Conservation (phyloP, 2,888 invertebrate species). For the Cosmia pyralina region DNA sequence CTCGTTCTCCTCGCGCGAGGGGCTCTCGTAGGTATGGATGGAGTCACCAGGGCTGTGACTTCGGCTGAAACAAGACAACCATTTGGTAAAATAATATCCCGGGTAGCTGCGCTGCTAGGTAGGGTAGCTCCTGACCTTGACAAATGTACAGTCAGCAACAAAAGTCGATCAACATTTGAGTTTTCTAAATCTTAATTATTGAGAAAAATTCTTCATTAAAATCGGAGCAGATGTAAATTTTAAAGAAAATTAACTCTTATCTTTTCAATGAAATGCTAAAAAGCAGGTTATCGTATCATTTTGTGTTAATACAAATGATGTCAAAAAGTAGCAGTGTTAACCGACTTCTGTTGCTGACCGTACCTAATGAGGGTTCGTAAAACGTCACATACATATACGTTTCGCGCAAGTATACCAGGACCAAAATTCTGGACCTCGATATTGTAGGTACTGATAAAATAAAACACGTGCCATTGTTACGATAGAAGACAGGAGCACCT, state of each 20-base stretch:
- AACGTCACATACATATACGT: neutral
- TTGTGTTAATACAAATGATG: too few relatives aligned
- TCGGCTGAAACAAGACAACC: neutral
- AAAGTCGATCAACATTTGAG: too few relatives aligned
- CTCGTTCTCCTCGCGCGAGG: conserved; percentile 17
- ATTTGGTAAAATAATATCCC: neutral
- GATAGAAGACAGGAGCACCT: neutral
- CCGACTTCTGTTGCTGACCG: too few relatives aligned
- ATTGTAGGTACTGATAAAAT: neutral
- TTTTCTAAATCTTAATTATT: too few relatives aligned
- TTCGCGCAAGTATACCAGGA: neutral
- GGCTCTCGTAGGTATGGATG: conserved; percentile 2
- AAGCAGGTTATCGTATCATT: too few relatives aligned
- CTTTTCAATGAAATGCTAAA: too few relatives aligned
- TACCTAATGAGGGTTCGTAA: neutral
- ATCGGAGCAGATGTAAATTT: too few relatives aligned
- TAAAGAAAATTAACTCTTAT: too few relatives aligned
- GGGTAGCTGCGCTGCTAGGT: neutral
- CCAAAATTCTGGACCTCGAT: neutral
- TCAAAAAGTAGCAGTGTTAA: too few relatives aligned
- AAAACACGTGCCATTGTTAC: neutral
- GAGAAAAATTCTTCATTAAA: too few relatives aligned
- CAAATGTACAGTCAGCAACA: too few relatives aligned
- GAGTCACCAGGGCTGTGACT: conserved; percentile 7
- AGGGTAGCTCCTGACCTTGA: too few relatives aligned